Conservation (phyloP, 1,140 invertebrate genomes). For the Eciton burchellii region DNA sequence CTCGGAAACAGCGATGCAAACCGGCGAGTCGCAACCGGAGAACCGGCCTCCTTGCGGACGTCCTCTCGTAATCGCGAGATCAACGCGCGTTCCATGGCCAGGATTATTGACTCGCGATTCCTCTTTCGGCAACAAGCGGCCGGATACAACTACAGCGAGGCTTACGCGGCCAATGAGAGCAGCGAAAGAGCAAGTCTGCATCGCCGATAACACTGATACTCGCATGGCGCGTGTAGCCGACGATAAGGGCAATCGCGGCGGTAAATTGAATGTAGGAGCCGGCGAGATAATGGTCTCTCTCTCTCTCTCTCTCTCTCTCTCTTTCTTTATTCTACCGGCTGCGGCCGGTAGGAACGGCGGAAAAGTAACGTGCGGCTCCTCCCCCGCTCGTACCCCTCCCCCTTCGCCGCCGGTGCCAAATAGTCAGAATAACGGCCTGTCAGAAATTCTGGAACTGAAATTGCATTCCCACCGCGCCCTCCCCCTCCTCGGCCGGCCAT, state of each 20-base stretch:
- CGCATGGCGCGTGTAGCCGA: background rate
- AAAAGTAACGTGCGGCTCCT: constrained; percentile 49
- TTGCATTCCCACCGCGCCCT: constrained; percentile 41
- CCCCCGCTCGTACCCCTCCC: too few relatives aligned
- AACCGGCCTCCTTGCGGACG: background rate
- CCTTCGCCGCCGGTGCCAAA: constrained; percentile 4
- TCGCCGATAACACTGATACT: constrained; percentile 28
- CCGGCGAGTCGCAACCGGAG: background rate
- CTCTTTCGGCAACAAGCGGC: background rate
- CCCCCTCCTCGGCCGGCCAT: constrained; percentile 5
- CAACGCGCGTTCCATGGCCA: background rate
- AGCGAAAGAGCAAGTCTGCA: background rate
- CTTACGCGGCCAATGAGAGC: background rate
- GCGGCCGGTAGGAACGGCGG: background rate
- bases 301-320: too few relatives aligned
- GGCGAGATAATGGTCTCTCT: constrained; percentile 54
- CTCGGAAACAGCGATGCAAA: constrained; percentile 6
- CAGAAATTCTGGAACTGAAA: constrained; percentile 59
- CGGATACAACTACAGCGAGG: background rate
- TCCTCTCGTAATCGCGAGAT: background rate
- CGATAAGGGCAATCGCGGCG: constrained; percentile 17
- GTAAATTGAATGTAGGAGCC: constrained; percentile 53
- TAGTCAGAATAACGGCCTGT: constrained; percentile 54
- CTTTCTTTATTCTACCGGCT: too few relatives aligned
- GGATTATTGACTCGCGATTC: background rate